Evolutionary conservation across 2,888 invertebrate genomes (phyloP).

Genomic region (Arctia plantaginis): DNA sequence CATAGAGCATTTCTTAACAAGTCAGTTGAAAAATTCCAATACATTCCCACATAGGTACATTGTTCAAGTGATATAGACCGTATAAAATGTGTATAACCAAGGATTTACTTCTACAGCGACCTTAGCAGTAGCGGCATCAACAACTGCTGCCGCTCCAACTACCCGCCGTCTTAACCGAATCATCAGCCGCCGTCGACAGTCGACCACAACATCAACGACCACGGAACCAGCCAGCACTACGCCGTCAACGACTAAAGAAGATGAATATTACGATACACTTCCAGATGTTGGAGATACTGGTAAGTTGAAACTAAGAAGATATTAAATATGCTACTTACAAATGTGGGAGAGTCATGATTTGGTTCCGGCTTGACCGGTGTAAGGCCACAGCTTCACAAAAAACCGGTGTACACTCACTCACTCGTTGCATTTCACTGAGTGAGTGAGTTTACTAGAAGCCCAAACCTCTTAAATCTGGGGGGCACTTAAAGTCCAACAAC

Average conservation of each 20-base stretch:
- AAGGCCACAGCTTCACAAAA: too few species aligned
- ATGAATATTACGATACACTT: constrained; percentile 67
- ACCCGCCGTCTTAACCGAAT: constrained; percentile 74
- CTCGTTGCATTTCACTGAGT: not conserved
- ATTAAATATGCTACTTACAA: not conserved
- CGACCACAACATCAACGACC: constrained; percentile 48
- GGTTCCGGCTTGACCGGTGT: too few species aligned
- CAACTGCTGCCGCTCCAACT: constrained; percentile 40
- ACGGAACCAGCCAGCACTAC: not conserved
- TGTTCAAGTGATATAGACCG: not conserved
- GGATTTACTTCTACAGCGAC: constrained; percentile 18
- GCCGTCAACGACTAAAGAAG: constrained; percentile 57
- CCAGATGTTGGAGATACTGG: constrained; percentile 76
- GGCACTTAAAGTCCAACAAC: not conserved
- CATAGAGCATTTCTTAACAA: too few species aligned
- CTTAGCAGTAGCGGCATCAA: constrained; percentile 30
- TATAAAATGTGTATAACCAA: not conserved
- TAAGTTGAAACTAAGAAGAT: constrained; percentile 35
- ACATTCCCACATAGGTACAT: too few species aligned
- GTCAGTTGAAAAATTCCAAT: too few species aligned
- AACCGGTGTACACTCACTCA: not conserved
- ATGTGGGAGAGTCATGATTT: not conserved
- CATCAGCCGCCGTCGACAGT: constrained; percentile 68
- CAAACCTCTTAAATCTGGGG: too few species aligned
- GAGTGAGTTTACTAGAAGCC: too few species aligned